phyloP scores from a whole-genome alignment of 2,888 invertebrate species.

The Pyrochroa serraticornis region DNA sequence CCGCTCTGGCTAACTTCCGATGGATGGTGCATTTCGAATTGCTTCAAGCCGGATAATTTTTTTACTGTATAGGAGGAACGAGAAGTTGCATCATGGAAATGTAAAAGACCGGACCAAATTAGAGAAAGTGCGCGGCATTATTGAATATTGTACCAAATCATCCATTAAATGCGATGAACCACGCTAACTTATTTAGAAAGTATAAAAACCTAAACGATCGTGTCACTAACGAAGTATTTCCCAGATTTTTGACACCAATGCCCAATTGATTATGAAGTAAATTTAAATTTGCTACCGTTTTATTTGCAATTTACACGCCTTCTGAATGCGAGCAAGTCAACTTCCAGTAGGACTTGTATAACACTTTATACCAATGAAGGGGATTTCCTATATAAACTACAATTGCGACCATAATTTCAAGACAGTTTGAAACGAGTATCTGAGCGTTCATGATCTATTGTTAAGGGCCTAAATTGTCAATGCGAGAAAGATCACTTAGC shows the following conservation, averaged over 20 bases:
- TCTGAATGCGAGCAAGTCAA: slow-evolving; percentile 30
- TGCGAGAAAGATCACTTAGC: slow-evolving; percentile 8
- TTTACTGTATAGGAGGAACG: neutral
- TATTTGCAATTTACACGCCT: slow-evolving; percentile 39
- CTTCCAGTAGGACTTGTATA: slow-evolving; percentile 8
- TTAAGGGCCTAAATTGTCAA: neutral
- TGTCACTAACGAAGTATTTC: slow-evolving; percentile 18
- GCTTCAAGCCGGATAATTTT: neutral
- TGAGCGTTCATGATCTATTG: slow-evolving; percentile 10
- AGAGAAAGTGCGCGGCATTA: slow-evolving; percentile 27
- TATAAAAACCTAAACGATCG: slow-evolving; percentile 28
- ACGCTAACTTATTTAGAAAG: slow-evolving; percentile 33
- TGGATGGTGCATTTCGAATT: neutral
- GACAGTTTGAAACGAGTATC: slow-evolving; percentile 5
- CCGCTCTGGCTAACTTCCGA: too few relatives aligned
- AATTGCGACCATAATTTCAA: slow-evolving; percentile 5
- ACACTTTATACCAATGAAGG: neutral
- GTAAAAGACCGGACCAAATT: slow-evolving; percentile 17
- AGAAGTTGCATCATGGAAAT: neutral
- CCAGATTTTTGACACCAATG: slow-evolving; percentile 33
- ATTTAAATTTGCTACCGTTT: slow-evolving; percentile 38
- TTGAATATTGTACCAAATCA: slow-evolving; percentile 27
- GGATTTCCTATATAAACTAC: slow-evolving; percentile 19
- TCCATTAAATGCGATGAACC: slow-evolving; percentile 39
- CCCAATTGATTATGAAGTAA: slow-evolving; percentile 39